phyloP scores from a whole-genome alignment of 2,888 invertebrate species.

The Dolomedes plantarius region DNA sequence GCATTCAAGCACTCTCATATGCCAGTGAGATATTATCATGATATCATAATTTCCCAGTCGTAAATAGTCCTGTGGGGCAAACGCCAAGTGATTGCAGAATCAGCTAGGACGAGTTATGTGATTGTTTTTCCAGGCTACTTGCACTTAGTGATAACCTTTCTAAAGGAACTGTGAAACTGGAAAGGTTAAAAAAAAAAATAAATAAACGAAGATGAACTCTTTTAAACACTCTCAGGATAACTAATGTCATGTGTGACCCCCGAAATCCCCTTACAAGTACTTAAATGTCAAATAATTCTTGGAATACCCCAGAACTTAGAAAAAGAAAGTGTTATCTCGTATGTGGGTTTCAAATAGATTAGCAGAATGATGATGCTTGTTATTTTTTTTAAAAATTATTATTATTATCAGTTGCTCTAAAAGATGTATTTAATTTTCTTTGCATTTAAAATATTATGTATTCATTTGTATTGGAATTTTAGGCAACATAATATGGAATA shows the following conservation, averaged over 20 bases:
- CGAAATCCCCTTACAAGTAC: conserved; percentile 45
- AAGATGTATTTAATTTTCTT: too few relatives aligned
- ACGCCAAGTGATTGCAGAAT: conserved; percentile 15
- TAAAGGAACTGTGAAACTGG: conserved; percentile 22
- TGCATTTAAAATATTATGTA: too few relatives aligned
- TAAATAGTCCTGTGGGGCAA: not conserved
- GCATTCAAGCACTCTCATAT: not conserved
- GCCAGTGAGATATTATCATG: not conserved
- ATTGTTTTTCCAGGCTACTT: conserved; percentile 48
- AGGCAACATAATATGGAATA: too few relatives aligned
- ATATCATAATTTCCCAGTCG: not conserved
- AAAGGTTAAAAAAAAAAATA: conserved; percentile 26
- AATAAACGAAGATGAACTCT: conserved; percentile 30
- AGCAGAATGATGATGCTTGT: not conserved
- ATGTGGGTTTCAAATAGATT: not conserved
- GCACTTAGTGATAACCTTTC: conserved; percentile 63
- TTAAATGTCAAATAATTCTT: conserved; percentile 51
- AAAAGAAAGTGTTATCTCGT: not conserved
- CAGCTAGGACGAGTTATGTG: conserved; percentile 29
- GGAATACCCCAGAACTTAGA: conserved; percentile 44
- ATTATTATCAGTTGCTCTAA: too few relatives aligned
- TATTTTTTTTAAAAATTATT: too few relatives aligned
- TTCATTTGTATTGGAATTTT: too few relatives aligned
- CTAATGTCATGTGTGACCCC: conserved; percentile 51
- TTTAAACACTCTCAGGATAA: conserved; percentile 67